Conservation (phyloP, 2,113 vertebrate species). For the Sphyrna mokarran region DNA sequence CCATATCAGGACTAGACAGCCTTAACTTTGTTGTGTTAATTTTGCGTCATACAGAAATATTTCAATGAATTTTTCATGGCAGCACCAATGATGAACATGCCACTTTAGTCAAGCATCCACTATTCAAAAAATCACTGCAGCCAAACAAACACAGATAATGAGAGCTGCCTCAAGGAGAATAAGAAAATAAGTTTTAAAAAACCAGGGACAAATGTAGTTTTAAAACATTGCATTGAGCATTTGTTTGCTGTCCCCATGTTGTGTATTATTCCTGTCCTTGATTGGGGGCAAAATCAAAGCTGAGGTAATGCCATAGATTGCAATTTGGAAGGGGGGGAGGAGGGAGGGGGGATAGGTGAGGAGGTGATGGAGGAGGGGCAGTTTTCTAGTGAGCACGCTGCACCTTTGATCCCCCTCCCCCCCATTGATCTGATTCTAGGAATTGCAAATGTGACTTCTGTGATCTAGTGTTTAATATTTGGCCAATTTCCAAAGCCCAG, state of each 20-base stretch:
- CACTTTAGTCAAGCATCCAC: not conserved
- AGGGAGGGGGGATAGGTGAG: not conserved
- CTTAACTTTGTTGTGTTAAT: slow-evolving; percentile 13
- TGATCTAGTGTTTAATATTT: not conserved
- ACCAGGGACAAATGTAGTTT: slow-evolving; percentile 16
- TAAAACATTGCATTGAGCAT: slow-evolving; percentile 13
- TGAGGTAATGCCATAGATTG: not conserved
- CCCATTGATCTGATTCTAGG: not conserved
- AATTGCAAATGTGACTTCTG: not conserved
- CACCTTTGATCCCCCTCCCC: not conserved
- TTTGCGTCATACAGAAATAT: not conserved
- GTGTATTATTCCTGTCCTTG: not conserved
- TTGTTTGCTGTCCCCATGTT: not conserved
- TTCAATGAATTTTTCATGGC: not conserved
- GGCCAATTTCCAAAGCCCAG: not conserved
- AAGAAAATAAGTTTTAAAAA: not conserved
- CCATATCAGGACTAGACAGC: not conserved
- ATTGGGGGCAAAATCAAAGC: not conserved
- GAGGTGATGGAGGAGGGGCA: not conserved
- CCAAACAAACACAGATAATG: slow-evolving; percentile 24
- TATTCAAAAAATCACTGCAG: not conserved
- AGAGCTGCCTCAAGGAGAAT: slow-evolving; percentile 20
- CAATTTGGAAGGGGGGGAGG: too few relatives aligned
- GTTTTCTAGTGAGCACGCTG: not conserved
- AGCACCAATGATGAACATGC: not conserved